Conservation (phyloP, 2,888 invertebrate genomes). For the Troilus luridus region DNA sequence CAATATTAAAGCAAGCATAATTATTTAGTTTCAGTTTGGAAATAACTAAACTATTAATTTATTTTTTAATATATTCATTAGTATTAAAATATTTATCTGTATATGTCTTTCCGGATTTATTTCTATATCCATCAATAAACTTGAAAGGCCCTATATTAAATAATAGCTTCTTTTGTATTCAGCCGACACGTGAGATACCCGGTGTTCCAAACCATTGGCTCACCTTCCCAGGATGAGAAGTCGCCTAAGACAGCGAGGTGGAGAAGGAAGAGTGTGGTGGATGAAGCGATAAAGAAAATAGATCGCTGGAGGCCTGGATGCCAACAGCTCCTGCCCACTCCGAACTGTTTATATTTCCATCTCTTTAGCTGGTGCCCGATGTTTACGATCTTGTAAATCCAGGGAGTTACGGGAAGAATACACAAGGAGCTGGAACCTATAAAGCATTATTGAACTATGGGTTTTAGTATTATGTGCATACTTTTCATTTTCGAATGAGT, state of each 20-base stretch:
- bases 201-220: not conserved
- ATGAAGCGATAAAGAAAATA: slow-evolving; percentile 15
- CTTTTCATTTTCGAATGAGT: not conserved
- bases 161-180: not conserved
- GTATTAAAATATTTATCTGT: too few species aligned
- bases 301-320: not conserved
- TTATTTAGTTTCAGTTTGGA: too few species aligned
- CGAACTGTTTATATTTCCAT: slow-evolving; percentile 33
- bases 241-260: not conserved
- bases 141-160: too few species aligned
- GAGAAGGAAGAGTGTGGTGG: not conserved
- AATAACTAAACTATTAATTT: too few species aligned
- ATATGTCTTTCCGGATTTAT: too few species aligned
- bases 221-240: not conserved
- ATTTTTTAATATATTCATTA: too few species aligned
- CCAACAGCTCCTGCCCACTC: not conserved
- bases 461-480: not conserved
- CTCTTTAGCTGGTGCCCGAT: not conserved
- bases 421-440: not conserved
- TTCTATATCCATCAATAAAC: too few species aligned
- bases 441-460: not conserved
- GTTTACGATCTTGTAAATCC: not conserved
- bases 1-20: too few species aligned
- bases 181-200: not conserved
- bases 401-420: not conserved